Conservation (phyloP, 2,888 invertebrate species). For the Luperina testacea region DNA sequence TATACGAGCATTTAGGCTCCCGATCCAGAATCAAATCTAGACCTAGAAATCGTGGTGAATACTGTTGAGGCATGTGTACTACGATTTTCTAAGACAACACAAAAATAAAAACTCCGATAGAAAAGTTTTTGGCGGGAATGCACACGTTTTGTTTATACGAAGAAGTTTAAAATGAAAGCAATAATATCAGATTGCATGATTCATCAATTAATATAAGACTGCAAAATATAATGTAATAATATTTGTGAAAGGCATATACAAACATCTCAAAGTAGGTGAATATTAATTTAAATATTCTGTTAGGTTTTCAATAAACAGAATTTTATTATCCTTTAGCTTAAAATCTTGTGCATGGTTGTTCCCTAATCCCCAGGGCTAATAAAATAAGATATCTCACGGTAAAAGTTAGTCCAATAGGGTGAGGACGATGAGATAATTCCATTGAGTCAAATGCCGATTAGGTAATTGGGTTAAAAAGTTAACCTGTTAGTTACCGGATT, state of each 20-base stretch:
- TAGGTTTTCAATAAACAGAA: neutral
- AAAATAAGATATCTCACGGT: neutral
- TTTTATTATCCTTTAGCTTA: neutral
- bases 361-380: neutral
- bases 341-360: neutral
- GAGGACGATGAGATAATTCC: neutral
- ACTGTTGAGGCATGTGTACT: neutral
- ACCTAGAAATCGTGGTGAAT: neutral
- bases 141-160: neutral
- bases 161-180: neutral
- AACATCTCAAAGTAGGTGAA: too few species aligned
- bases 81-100: neutral
- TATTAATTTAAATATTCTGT: too few species aligned
- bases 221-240: too few species aligned
- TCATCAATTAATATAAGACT: too few species aligned
- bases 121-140: neutral
- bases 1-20: neutral
- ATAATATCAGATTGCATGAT: too few species aligned
- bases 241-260: too few species aligned
- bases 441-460: neutral
- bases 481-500: neutral
- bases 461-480: conserved; percentile 27
- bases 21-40: neutral
- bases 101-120: neutral
- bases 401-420: neutral